phyloP scores from a whole-genome alignment of 2,113 vertebrate genomes.

The Pterocles gutturalis region DNA sequence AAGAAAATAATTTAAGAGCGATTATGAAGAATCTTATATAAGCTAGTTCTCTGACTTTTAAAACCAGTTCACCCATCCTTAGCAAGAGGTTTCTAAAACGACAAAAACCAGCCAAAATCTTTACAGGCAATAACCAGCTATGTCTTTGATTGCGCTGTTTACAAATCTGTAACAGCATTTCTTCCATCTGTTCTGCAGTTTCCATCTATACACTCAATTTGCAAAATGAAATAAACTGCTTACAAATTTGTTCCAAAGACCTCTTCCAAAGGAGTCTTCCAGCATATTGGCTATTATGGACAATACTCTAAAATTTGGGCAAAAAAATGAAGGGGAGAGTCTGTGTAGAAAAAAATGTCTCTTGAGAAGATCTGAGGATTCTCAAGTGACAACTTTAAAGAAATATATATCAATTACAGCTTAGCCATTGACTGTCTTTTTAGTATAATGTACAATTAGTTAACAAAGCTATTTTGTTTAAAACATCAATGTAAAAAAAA shows the following conservation, averaged over 20 bases:
- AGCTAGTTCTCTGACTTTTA: not conserved
- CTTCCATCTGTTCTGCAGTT: constrained; percentile 66
- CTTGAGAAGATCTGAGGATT: not conserved
- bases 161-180: constrained; percentile 50
- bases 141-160: constrained; percentile 34
- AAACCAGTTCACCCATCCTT: not conserved
- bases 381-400: not conserved
- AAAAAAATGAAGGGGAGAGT: not conserved
- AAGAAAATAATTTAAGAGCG: not conserved
- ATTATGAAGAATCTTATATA: not conserved
- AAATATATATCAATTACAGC: not conserved
- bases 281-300: not conserved
- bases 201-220: constrained; percentile 6
- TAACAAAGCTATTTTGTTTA: not conserved
- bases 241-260: constrained; percentile 13
- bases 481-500: not conserved
- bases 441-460: not conserved
- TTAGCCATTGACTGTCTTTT: not conserved
- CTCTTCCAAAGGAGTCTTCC: constrained; percentile 4
- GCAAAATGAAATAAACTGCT: constrained; percentile 42
- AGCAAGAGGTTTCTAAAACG: not conserved
- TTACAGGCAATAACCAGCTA: not conserved
- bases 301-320: not conserved
- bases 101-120: not conserved
- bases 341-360: too few relatives aligned